Conservation (phyloP, 1,140 invertebrate species). For the Scylla paramamosain region DNA sequence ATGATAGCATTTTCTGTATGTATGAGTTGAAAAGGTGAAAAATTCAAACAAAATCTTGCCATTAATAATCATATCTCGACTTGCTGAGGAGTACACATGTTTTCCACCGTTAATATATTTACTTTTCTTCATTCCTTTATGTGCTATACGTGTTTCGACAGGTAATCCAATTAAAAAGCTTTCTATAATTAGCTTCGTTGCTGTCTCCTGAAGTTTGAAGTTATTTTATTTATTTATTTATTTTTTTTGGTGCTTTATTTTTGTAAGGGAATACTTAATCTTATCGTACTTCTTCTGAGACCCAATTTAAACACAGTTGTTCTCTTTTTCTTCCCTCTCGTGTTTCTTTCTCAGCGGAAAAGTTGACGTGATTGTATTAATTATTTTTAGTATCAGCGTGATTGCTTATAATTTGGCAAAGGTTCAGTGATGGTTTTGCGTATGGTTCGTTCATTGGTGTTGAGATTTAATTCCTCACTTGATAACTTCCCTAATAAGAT, state of each 20-base stretch:
- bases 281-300: not conserved
- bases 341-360: not conserved
- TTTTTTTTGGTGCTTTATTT: not conserved
- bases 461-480: too few species aligned
- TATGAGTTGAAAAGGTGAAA: too few species aligned
- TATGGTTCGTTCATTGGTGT: too few species aligned
- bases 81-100: not conserved
- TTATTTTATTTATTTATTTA: not conserved
- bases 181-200: not conserved
- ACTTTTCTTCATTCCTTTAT: not conserved
- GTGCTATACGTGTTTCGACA: not conserved
- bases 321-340: not conserved
- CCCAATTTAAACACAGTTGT: not conserved
- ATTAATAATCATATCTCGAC: not conserved
- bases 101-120: not conserved
- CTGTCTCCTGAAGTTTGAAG: not conserved
- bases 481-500: too few species aligned
- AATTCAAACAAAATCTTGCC: not conserved
- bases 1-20: not conserved
- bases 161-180: not conserved
- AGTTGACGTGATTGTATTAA: not conserved
- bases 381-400: too few species aligned
- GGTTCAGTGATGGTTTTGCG: too few species aligned
- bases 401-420: too few species aligned
- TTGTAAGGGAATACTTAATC: not conserved